Percentiles rank a stretch among this genome's conserved stretches.
Evolutionary conservation across 2,113 vertebrate genomes (phyloP).

Genomic region (Oxygymnocypris stewartii): DNA sequence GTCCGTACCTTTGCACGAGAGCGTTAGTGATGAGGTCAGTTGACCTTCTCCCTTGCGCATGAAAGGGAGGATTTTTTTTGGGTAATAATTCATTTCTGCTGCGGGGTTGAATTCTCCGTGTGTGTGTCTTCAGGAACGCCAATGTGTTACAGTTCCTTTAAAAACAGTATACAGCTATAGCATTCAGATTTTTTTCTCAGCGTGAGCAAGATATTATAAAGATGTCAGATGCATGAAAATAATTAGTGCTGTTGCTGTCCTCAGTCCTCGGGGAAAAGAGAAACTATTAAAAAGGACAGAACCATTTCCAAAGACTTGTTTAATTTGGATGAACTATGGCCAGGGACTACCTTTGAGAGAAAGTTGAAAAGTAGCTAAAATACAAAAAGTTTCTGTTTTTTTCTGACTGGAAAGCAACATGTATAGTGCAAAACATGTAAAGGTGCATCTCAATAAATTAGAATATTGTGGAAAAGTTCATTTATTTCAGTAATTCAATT

Average conservation of each 20-base stretch:
- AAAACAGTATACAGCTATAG: neutral
- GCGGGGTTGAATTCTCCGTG: too few species aligned
- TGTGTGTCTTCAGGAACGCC: too few species aligned
- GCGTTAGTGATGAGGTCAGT: too few species aligned
- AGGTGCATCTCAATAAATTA: too few species aligned
- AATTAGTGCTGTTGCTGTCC: neutral
- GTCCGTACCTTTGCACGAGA: too few species aligned
- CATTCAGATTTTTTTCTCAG: neutral
- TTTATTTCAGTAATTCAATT: too few species aligned
- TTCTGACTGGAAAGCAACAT: too few species aligned
- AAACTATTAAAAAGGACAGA: conserved; percentile 21
- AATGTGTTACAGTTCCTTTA: too few species aligned
- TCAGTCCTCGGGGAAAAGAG: neutral
- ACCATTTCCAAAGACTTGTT: neutral
- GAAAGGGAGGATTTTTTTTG: too few species aligned
- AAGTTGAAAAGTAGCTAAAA: neutral
- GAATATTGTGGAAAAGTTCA: too few species aligned
- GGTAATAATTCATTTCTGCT: too few species aligned
- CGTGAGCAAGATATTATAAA: neutral
- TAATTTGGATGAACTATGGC: conserved; percentile 1
- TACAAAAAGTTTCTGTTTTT: neutral
- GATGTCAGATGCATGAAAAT: neutral
- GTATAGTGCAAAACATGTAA: neutral
- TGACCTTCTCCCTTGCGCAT: too few species aligned
- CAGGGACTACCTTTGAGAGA: neutral